These are phyloP conservation scores for Meandrusa payeni DNA, from an alignment of 2,888 invertebrate species.

Conservation along the genomic window DNA sequence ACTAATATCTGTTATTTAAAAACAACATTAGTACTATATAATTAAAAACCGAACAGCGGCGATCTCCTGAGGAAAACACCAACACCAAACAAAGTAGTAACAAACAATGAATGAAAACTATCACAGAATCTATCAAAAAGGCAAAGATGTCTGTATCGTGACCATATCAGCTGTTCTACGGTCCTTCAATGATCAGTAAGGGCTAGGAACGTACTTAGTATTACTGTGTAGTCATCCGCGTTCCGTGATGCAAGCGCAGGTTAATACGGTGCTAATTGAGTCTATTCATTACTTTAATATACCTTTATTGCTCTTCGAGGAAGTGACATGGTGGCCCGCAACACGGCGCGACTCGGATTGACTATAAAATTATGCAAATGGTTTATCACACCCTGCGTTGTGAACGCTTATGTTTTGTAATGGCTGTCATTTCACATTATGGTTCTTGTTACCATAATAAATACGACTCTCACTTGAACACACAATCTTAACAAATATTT, in stretches of 20 bases:
- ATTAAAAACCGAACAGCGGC: too few species aligned
- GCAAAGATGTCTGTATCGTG: conserved; percentile 8
- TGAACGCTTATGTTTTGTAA: conserved; percentile 13
- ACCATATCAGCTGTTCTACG: conserved; percentile 11
- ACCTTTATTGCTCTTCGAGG: conserved; percentile 24
- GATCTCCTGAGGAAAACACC: too few species aligned
- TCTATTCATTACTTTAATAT: conserved; percentile 30
- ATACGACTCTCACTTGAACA: too few species aligned
- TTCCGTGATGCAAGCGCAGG: conserved; percentile 26
- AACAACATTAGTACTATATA: too few species aligned
- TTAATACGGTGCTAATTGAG: conserved; percentile 34
- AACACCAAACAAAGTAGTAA: too few species aligned
- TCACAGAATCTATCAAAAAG: too few species aligned
- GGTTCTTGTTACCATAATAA: too few species aligned
- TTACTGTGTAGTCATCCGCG: conserved; percentile 12
- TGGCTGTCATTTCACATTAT: conserved; percentile 6
- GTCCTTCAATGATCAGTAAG: conserved; percentile 6
- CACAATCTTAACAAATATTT: too few species aligned
- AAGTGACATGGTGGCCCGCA: conserved; percentile 9
- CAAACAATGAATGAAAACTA: too few species aligned
- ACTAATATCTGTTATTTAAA: too few species aligned
- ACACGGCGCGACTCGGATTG: conserved; percentile 12
- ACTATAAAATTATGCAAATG: conserved; percentile 24
- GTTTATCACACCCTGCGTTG: conserved; percentile 15
- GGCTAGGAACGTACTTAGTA: conserved; percentile 11